Evolutionary conservation across 2,888 invertebrate species (phyloP), one percentile per base, ranked within the genome.

Genomic region (Drosophila gaucha): DNA sequence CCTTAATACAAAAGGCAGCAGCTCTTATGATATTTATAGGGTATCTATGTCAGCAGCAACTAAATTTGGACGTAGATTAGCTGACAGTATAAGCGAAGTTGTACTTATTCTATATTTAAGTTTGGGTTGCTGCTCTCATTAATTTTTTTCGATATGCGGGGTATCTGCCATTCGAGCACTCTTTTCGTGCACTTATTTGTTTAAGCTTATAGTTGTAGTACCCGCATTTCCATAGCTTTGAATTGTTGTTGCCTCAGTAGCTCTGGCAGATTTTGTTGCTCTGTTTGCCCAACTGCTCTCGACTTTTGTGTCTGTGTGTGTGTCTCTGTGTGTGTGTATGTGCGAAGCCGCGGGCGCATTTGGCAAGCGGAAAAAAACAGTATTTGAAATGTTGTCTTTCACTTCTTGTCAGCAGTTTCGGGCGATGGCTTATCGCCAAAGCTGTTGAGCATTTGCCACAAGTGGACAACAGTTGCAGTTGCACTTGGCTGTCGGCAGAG

Each of bases 361-460:
- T 26, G 14, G 41, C 10, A 41, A 30, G 46, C 10, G 35, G 33
- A n/a, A 39, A 38, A 36, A 28, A 72, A 62, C n/a, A 60, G 43
- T 39, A 68, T 74, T 36, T 41, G 41, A 50, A 60, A 54, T 35
- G 49, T 50, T 54, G 30, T 46, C 43, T 57, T 55, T 52, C 41
- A 51, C 54, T 60, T 28, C 38, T 43, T 76, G 60, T 56, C 55
- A 47, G 56, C 52, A 60, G 39, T 50, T 50, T 67, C 38, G 49
- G 51, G 24, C 31, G 41, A 50, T 59, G 43, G 56, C 59, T 63
- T 77, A 72, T 65, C 71, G 69, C 28, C 52, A 57, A 57, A 60
- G 44, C 38, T 41, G 56, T 59, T 68, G 63, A 43, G 58, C 54
- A 36, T 43, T 74, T 56, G 39, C 33, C 63, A 46, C 54, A 59